phyloP scores from a whole-genome alignment of 1,140 invertebrate genomes.

The Halictus rubicundus region DNA sequence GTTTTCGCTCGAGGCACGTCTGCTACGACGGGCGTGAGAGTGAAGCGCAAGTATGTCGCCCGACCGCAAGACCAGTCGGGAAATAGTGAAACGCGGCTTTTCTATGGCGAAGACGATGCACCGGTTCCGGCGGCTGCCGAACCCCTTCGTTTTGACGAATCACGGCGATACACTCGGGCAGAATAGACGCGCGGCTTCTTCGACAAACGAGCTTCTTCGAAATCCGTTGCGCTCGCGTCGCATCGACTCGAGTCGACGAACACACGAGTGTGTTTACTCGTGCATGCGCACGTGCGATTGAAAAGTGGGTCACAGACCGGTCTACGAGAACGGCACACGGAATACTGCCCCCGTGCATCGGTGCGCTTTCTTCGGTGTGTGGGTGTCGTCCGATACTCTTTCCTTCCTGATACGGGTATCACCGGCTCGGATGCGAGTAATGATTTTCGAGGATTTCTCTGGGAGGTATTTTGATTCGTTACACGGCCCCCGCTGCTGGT shows the following conservation, averaged over 20 bases:
- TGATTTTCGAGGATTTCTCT: neutral
- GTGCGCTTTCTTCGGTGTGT: slow-evolving; percentile 36
- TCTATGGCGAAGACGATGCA: slow-evolving; percentile 16
- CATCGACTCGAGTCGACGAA: neutral
- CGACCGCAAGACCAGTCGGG: slow-evolving; percentile 58
- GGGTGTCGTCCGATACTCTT: neutral
- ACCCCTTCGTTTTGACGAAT: neutral
- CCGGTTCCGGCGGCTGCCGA: neutral
- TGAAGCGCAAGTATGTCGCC: slow-evolving; percentile 60
- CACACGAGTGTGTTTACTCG: neutral
- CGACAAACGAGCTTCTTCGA: too few species aligned
- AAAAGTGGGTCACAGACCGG: slow-evolving; percentile 50
- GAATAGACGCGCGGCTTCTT: neutral
- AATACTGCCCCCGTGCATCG: slow-evolving; percentile 4
- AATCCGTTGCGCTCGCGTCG: too few species aligned
- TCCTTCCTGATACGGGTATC: neutral
- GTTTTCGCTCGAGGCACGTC: slow-evolving; percentile 44
- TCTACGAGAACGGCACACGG: slow-evolving; percentile 20
- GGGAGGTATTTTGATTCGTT: neutral
- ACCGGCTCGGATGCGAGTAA: neutral
- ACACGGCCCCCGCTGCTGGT: neutral
- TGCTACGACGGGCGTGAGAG: slow-evolving; percentile 44
- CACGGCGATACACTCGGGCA: too few species aligned
- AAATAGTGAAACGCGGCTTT: slow-evolving; percentile 69
- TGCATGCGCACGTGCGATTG: slow-evolving; percentile 18